Base-by-base conservation (phyloP, 2,797 vertebrate genomes). In the Orientallactaga sibirica region DNA sequence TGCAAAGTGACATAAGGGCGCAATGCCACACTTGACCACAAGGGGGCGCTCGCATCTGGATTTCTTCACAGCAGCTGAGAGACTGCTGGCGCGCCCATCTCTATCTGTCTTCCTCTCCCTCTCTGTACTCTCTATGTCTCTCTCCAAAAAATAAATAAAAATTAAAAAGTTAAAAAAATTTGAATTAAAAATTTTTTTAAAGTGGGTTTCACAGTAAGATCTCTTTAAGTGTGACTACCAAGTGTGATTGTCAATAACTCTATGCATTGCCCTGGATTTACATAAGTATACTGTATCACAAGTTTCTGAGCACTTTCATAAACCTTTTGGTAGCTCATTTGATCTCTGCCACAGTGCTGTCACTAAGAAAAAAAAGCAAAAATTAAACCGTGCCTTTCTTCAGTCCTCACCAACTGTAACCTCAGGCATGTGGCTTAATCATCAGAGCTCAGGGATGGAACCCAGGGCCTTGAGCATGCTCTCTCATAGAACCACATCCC, bases 261-360 rank as follows among this genome's bases (percentile, higher is more conserved):
- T 88, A 48, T 58, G 92, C 93, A 81, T 79, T 71, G 43, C 76
- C 78, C 86, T 76, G 89, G 75, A 85, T 96, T 94, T 94, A 93
- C 95, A 90, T 91, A 91, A 85, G 29, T 22, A 7, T 22, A 64
- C 20, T 67, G 86, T 85, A 43, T 22, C 61, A 71, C 2, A 48
- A 90, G 82, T 80, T 93, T 92, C 33, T 64, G 92, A 93, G 90
- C 58, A 58, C 92, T 91, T 81, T 92, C 20, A 33, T 27, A 73
- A 27, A 20, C 48, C 68, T 93, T 80, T 93, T 33, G 15, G 86
- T 24, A 76, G 71, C 58, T 77, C 71, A 37, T 92, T 75, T 87
- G 85, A 92, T 93, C 92, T 93, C 33, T 64, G 74, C 87, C 55
- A 64, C 91, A 82, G 95, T 73, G 48, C 84, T 80, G 16, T 16